These are phyloP conservation scores for Echeneis naucrates DNA, from an alignment of 2,797 vertebrate genomes.

Conservation along the genomic window DNA sequence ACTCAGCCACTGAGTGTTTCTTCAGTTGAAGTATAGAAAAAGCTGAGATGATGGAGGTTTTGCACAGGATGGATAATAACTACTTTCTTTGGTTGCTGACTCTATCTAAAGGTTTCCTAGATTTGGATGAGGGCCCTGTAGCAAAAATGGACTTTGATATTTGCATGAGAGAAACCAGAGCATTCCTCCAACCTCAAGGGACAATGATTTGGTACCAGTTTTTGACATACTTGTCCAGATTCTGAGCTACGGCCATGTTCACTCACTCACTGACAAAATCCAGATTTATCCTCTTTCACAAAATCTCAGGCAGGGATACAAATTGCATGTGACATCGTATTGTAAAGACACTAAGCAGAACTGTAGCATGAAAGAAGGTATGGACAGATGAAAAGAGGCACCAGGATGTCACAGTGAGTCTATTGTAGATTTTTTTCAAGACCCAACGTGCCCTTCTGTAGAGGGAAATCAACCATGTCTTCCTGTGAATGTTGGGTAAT, in stretches of 20 bases:
- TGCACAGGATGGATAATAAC: conserved; percentile 36
- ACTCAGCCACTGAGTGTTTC: conserved; percentile 28
- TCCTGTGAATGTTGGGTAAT: conserved; percentile 67
- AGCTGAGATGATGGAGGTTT: conserved; percentile 40
- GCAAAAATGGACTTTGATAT: conserved; percentile 56
- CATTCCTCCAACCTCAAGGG: conserved; percentile 62
- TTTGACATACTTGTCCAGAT: conserved; percentile 67
- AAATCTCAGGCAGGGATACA: conserved; percentile 58
- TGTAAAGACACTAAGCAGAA: conserved; percentile 69
- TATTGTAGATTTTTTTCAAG: conserved; percentile 60
- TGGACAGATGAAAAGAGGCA: conserved; percentile 64
- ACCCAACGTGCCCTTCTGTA: conserved; percentile 55
- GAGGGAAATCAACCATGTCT: conserved; percentile 66
- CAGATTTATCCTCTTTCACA: conserved; percentile 67
- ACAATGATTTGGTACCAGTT: conserved; percentile 58
- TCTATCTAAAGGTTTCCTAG: conserved; percentile 33
- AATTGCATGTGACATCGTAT: conserved; percentile 71
- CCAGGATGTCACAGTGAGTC: conserved; percentile 64
- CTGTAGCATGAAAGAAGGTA: conserved; percentile 48
- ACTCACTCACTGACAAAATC: conserved; percentile 69
- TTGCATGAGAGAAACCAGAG: conserved; percentile 71
- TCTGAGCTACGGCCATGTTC: conserved; percentile 57
- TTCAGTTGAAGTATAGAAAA: conserved; percentile 48
- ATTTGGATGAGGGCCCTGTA: conserved; percentile 17
- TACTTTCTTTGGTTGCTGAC: conserved; percentile 37